Evolutionary conservation across 2,888 invertebrate genomes (phyloP), one percentile per base, ranked within the genome.

Genomic region (Trachelus iudaicus): DNA sequence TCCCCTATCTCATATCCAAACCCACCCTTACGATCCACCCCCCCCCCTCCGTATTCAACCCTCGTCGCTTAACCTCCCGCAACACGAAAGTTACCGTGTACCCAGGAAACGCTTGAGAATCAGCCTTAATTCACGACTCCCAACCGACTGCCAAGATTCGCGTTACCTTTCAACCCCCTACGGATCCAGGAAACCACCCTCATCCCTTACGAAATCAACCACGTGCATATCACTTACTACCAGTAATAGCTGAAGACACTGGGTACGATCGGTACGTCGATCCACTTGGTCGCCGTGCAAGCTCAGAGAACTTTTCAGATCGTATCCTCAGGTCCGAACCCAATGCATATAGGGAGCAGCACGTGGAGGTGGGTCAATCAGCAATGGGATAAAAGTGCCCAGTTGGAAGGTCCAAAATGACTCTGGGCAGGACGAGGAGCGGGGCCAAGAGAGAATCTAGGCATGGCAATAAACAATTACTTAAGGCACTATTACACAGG

Each of bases 391-490:
- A 56, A 23, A 15, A 56, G 56, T 23, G 9, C 9, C 56, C 23
- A 23, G 56, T 23, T 56, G 23, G 56, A 56, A 56, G 56, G 56
- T 56, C 23, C 23, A 56, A 56, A 23, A 6, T 15, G 56, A 23
- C 23, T 56, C 56, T 56, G 56, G 56, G 9, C 2, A 56, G 56
- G 23, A 56, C 9, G 56, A 56, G 56, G 56, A 56, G 56, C 2
- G 71, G 33, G 82, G 83, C 81, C 81, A 84, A 74, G 79, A 83
- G 83, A 79, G 79, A 79, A 82, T 79, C 83, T 81, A 81, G 87
- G 85, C 87, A 85, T 83, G 86, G 88, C 86, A 88, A 88, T 90
- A 90, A 90, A 90, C 90, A 90, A 90, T 90, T 90, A 90, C 90
- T 90, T 90, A 90, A 90, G 89, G 89, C 89, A 88, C 86, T 88